phyloP scores from a whole-genome alignment of 1,140 invertebrate genomes.

The Marisa cornuarietis region DNA sequence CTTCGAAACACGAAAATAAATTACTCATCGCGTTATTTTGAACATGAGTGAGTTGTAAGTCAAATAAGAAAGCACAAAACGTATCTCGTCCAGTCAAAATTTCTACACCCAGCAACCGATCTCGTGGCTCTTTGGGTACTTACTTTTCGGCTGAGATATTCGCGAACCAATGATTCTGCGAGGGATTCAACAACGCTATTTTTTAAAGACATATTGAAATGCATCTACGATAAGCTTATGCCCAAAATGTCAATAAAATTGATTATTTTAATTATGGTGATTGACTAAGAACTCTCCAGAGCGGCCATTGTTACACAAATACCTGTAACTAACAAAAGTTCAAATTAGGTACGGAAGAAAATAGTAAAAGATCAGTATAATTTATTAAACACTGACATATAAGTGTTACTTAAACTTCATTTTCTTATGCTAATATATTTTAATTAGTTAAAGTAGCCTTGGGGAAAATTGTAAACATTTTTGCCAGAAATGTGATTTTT shows the following conservation, averaged over 20 bases:
- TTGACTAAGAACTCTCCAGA: not conserved
- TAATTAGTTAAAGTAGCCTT: too few relatives aligned
- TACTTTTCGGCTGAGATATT: constrained; percentile 61
- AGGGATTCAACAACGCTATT: constrained; percentile 44
- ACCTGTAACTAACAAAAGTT: constrained; percentile 10
- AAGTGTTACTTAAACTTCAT: not conserved
- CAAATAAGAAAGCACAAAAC: too few relatives aligned
- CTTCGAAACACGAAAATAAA: too few relatives aligned
- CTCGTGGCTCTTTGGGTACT: not conserved
- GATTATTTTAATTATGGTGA: not conserved
- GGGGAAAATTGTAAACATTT: too few relatives aligned
- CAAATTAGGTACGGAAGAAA: constrained; percentile 2
- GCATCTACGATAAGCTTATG: not conserved
- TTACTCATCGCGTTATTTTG: too few relatives aligned
- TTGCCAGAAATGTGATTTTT: too few relatives aligned
- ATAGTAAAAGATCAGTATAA: not conserved
- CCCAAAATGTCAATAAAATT: not conserved
- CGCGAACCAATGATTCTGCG: constrained; percentile 55
- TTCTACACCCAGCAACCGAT: constrained; percentile 4
- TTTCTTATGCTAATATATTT: not conserved
- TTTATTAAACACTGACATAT: not conserved
- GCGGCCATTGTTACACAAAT: constrained; percentile 39
- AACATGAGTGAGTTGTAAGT: too few relatives aligned
- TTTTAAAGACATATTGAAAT: constrained; percentile 27
- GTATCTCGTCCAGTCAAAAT: too few relatives aligned